These are phyloP conservation scores for Arion vulgaris DNA, from an alignment of 1,140 invertebrate species.

Conservation along the genomic window DNA sequence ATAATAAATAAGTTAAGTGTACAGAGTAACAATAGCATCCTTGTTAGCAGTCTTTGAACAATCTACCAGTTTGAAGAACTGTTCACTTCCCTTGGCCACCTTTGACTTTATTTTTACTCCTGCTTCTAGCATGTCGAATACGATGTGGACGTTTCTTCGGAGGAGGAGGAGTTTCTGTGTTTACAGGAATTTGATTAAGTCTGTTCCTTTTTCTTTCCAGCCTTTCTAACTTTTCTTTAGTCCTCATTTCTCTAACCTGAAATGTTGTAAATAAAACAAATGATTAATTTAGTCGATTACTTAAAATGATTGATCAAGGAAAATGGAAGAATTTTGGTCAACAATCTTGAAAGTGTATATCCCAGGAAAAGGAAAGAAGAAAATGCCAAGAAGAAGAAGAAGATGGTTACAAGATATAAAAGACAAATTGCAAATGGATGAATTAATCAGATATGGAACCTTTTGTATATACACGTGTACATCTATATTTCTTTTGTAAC, in stretches of 20 bases:
- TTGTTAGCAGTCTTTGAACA: background rate
- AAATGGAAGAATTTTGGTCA: no score
- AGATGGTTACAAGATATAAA: no score
- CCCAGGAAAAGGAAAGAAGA: no score
- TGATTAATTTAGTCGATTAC: no score
- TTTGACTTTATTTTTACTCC: background rate
- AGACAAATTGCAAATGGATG: no score
- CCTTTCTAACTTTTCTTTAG: background rate
- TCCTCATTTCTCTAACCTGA: slow-evolving; percentile 12
- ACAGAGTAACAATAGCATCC: background rate
- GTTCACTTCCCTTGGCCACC: background rate
- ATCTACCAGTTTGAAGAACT: background rate
- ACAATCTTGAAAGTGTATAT: no score
- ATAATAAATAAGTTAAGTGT: background rate
- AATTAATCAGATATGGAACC: no score
- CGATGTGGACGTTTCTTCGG: background rate
- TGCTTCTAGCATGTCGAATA: background rate
- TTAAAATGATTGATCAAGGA: no score
- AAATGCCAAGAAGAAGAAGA: no score
- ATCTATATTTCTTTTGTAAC: no score
- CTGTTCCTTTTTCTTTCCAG: slow-evolving; percentile 9
- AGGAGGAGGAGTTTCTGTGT: background rate
- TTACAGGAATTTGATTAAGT: background rate
- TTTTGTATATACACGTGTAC: no score
- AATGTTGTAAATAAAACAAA: no score